phyloP scores from a whole-genome alignment of 1,140 invertebrate genomes.

The Prorops nasuta region DNA sequence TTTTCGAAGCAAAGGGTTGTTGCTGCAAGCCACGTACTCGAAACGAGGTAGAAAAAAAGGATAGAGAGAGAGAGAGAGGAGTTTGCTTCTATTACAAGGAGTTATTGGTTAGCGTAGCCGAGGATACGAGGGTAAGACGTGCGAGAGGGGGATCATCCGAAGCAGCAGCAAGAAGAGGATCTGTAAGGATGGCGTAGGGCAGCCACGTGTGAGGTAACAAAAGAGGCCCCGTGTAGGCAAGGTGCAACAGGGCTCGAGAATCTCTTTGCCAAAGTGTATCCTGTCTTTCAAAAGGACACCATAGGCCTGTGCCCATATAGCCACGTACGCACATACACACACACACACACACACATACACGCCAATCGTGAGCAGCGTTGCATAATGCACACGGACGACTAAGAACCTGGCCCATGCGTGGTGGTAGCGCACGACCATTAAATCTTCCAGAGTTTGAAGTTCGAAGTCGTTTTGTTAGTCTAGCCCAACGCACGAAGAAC shows the following conservation, averaged over 20 bases:
- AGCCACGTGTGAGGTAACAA: slow-evolving; percentile 53
- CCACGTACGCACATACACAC: background rate
- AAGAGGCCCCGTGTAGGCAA: slow-evolving; percentile 40
- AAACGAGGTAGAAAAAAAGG: slow-evolving; percentile 5
- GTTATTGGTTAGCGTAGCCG: no score
- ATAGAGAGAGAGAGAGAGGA: background rate
- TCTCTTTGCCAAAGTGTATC: slow-evolving; percentile 10
- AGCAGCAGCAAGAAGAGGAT: slow-evolving; percentile 12
- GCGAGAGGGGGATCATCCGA: background rate
- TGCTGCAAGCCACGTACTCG: slow-evolving; percentile 9
- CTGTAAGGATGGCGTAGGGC: no score
- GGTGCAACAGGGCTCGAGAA: slow-evolving; percentile 34
- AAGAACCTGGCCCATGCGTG: slow-evolving; percentile 1
- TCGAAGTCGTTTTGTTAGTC: slow-evolving; percentile 48
- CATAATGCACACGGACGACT: slow-evolving; percentile 17
- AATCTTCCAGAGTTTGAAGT: slow-evolving; percentile 39
- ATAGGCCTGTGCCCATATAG: no score
- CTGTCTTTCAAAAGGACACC: slow-evolving; percentile 17
- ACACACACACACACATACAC: slow-evolving; percentile 6
- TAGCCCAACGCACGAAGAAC: slow-evolving; percentile 37
- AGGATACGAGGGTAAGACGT: no score
- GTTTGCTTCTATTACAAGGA: no score
- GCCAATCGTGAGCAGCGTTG: slow-evolving; percentile 19
- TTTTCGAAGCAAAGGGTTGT: slow-evolving; percentile 7
- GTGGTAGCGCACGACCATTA: slow-evolving; percentile 31